Conservation (phyloP, 2,888 invertebrate species). For the Agonopterix alstromeriana region DNA sequence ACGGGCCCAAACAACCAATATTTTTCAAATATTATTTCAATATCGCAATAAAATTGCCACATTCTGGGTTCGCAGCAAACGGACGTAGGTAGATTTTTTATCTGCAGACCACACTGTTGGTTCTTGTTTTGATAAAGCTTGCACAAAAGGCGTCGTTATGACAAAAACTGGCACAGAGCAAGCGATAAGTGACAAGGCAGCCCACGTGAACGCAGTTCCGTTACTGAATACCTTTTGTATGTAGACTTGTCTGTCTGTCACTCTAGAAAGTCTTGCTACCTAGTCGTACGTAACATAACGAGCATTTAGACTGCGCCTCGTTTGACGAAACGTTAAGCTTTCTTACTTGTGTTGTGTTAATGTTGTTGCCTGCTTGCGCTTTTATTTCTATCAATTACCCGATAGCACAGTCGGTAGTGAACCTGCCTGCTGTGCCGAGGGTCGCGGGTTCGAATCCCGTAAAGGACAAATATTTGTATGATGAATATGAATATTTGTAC, state of each 20-base stretch:
- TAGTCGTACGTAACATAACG: no score
- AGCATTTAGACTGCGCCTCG: no score
- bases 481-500: no score
- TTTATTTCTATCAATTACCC: no score
- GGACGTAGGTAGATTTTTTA: conserved; percentile 22
- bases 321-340: no score
- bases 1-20: no score
- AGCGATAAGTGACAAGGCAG: conserved; percentile 7
- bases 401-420: no score
- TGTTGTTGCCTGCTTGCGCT: no score
- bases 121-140: conserved; percentile 24
- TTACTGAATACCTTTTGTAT: not conserved
- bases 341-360: no score
- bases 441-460: no score
- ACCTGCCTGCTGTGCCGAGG: no score
- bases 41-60: not conserved
- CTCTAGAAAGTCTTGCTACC: not conserved
- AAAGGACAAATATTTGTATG: no score
- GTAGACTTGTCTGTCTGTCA: not conserved
- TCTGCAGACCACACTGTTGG: conserved; percentile 22
- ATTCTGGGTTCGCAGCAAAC: not conserved
- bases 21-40: not conserved
- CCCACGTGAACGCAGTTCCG: conserved; percentile 8
- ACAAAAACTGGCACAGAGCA: conserved; percentile 16
- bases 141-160: conserved; percentile 30